phyloP scores from a whole-genome alignment of 2,888 invertebrate species.

The Chesias legatella region DNA sequence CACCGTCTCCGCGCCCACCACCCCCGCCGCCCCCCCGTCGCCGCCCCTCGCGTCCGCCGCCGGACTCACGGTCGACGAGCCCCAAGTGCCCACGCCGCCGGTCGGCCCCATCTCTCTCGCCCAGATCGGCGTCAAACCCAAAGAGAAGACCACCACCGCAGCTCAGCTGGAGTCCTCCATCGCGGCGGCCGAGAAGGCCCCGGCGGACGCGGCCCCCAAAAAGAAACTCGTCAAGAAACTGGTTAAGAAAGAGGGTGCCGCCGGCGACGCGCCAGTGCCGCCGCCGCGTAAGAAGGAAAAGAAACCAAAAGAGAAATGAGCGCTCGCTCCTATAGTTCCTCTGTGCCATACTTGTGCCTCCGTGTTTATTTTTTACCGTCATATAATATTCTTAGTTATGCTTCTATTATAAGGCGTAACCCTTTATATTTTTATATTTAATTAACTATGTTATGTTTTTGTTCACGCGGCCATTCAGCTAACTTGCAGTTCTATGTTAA shows the following conservation, averaged over 20 bases:
- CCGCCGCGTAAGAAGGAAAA: constrained; percentile 80
- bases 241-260: constrained; percentile 67
- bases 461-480: constrained; percentile 49
- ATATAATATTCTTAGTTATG: constrained; percentile 62
- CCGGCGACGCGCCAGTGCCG: constrained; percentile 69
- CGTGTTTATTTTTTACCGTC: constrained; percentile 53
- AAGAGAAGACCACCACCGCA: constrained; percentile 57
- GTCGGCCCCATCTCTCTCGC: constrained; percentile 74
- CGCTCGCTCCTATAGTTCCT: constrained; percentile 59
- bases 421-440: constrained; percentile 33
- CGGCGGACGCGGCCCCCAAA: constrained; percentile 42
- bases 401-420: constrained; percentile 68
- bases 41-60: constrained; percentile 37
- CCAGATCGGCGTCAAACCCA: constrained; percentile 70
- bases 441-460: constrained; percentile 53
- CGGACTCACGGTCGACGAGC: constrained; percentile 56
- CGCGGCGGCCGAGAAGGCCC: constrained; percentile 35
- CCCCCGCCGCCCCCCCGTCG: constrained; percentile 37
- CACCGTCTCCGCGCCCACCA: constrained; percentile 44
- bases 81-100: constrained; percentile 73
- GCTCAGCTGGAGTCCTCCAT: constrained; percentile 68
- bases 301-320: constrained; percentile 77
- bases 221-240: constrained; percentile 73
- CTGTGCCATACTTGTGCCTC: constrained; percentile 73
- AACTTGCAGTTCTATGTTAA: constrained; percentile 51